phyloP scores from a whole-genome alignment of 1,140 invertebrate genomes.

The Aphelinus atriplicis region DNA sequence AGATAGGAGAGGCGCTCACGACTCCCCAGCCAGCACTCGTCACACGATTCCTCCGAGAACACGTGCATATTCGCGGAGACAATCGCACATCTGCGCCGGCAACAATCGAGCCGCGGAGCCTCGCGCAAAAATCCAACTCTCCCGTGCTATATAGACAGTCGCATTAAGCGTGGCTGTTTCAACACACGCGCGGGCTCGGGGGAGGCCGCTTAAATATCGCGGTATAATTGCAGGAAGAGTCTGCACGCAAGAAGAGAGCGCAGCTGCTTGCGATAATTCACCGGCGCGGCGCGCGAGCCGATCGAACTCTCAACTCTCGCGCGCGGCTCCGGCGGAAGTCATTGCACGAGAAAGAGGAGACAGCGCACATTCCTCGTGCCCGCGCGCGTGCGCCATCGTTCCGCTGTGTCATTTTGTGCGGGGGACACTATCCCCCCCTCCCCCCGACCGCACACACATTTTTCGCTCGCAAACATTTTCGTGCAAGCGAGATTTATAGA shows the following conservation, averaged over 20 bases:
- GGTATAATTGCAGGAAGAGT: constrained; percentile 49
- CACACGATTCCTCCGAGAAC: too few relatives aligned
- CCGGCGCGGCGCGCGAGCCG: background rate
- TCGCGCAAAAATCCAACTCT: background rate
- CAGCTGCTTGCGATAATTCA: constrained; percentile 21
- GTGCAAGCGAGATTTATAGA: too few relatives aligned
- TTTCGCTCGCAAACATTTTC: too few relatives aligned
- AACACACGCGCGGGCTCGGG: constrained; percentile 16
- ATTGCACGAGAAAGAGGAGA: background rate
- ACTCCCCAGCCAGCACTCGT: too few relatives aligned
- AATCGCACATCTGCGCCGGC: too few relatives aligned
- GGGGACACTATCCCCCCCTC: background rate
- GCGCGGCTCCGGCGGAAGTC: constrained; percentile 2
- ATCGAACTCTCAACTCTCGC: constrained; percentile 26
- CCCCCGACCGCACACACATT: too few relatives aligned
- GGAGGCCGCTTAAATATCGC: constrained; percentile 48
- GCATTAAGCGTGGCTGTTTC: background rate
- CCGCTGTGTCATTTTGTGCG: background rate
- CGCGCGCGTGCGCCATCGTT: background rate
- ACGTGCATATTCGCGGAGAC: too few relatives aligned
- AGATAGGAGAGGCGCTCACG: too few relatives aligned
- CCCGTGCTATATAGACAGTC: background rate
- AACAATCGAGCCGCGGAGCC: background rate
- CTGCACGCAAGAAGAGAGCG: constrained; percentile 55
- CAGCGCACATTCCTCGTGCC: background rate